A percentile compares a stretch with the other conserved stretches of the same genome.
These are phyloP conservation scores for Sitodiplosis mosellana DNA, from an alignment of 1,140 invertebrate species.

Conservation along the genomic window DNA sequence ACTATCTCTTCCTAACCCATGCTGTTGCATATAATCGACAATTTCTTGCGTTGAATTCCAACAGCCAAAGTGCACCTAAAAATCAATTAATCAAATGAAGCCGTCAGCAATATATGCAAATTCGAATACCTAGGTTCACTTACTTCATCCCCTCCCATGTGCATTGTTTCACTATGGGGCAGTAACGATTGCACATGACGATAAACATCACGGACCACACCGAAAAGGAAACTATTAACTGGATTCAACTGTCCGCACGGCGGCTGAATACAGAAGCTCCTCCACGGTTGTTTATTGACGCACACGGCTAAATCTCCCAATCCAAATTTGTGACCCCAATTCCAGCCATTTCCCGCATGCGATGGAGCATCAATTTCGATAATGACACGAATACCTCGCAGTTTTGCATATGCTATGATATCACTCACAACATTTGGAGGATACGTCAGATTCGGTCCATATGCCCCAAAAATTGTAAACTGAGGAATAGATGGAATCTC, in stretches of 20 bases:
- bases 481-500: slow-evolving; percentile 51
- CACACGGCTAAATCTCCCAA: slow-evolving; percentile 53
- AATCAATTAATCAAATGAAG: slow-evolving; percentile 1
- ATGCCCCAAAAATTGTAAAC: slow-evolving; percentile 53
- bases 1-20: slow-evolving; percentile 30
- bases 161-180: slow-evolving; percentile 39
- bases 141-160: slow-evolving; percentile 77
- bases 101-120: neutral
- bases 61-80: slow-evolving; percentile 46
- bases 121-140: slow-evolving; percentile 5
- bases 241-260: slow-evolving; percentile 75
- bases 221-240: slow-evolving; percentile 52
- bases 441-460: slow-evolving; percentile 47
- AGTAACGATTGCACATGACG: slow-evolving; percentile 41
- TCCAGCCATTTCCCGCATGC: slow-evolving; percentile 68
- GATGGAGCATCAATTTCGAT: slow-evolving; percentile 72
- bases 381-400: slow-evolving; percentile 54
- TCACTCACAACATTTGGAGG: slow-evolving; percentile 44
- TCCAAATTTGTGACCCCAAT: slow-evolving; percentile 48
- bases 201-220: slow-evolving; percentile 46
- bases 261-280: slow-evolving; percentile 55
- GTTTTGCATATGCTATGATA: slow-evolving; percentile 47
- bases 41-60: slow-evolving; percentile 62
- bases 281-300: slow-evolving; percentile 53
- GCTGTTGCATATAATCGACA: slow-evolving; percentile 33